These are phyloP conservation scores for Engystomops pustulosus DNA, from an alignment of 2,113 vertebrate genomes.

Conservation along the genomic window DNA sequence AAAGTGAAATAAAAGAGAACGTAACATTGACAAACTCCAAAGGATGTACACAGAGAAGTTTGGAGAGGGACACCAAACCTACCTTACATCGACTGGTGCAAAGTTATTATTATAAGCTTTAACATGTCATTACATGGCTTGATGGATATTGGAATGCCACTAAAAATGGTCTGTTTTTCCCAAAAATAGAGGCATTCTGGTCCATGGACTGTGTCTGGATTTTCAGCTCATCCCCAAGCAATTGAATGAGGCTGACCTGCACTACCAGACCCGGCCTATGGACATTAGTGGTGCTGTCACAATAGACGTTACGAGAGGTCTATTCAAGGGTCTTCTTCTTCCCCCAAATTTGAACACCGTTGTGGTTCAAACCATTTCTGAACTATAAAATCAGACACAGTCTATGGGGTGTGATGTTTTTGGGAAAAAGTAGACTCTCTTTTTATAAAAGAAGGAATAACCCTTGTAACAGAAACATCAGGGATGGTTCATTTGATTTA, in stretches of 20 bases:
- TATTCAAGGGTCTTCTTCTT: too few relatives aligned
- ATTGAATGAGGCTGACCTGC: not conserved
- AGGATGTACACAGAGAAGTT: not conserved
- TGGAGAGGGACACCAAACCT: not conserved
- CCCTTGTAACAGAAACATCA: not conserved
- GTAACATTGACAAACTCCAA: not conserved
- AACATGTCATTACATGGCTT: not conserved
- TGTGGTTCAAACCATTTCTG: too few relatives aligned
- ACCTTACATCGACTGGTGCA: slow-evolving; percentile 2
- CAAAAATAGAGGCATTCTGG: not conserved
- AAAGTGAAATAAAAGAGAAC: not conserved
- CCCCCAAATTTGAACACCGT: too few relatives aligned
- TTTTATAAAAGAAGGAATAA: not conserved
- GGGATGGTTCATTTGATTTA: not conserved
- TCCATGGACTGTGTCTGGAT: not conserved
- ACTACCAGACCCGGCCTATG: not conserved
- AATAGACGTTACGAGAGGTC: too few relatives aligned
- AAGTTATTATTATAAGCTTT: not conserved
- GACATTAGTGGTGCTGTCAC: not conserved
- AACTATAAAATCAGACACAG: too few relatives aligned
- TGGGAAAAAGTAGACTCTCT: not conserved
- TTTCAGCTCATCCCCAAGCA: not conserved
- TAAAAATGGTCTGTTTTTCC: not conserved
- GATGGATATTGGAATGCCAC: not conserved
- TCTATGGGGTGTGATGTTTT: too few relatives aligned